Evolutionary conservation across 2,797 vertebrate genomes (phyloP), one percentile per base, ranked within the genome.

Genomic region (Rousettus madagascariensis): DNA sequence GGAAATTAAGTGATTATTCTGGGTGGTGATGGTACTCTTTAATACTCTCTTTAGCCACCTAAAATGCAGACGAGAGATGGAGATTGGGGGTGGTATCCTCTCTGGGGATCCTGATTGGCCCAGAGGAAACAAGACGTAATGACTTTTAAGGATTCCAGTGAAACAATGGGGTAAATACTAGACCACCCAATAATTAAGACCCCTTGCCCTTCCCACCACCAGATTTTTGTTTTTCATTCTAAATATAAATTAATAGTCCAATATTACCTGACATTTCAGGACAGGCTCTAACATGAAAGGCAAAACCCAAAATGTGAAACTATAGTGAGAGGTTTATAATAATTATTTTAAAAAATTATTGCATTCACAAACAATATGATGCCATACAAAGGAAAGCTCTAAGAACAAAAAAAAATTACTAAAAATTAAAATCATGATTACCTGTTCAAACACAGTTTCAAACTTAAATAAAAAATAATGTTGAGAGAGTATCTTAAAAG

Each of bases 161-260:
- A 91, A 88, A 83, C 41, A 65, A 82, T 4, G 30, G 8, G 16
- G 20, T 26, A 11, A 43, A 6, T 74, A 59, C 17, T 59, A 59
- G 17, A 53, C 57, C n/a, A 66, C 3, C 8, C 20, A 80, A 13
- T 26, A 74, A 33, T 69, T 11, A 71, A 57, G 8, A 28, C 43
- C 0, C 12, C 7, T 6, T 10, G 6, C 2, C 28, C 38, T 11
- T 38, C 6, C 13, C 9, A 59, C 3, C 20, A 26, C 4, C 38
- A 77, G 16, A 63, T 46, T 66, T 86, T 75, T 55, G 2, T 65
- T 83, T 36, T 63, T 82, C 24, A 55, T 74, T 83, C 20, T 66
- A 38, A 82, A 57, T 63, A 68, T 49, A 75, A 83, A 43, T 28
- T 11, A 3, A 80, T 22, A 15, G 4, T 74, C 1, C 43, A 30